Evolutionary conservation across 2,888 invertebrate genomes (phyloP).

Genomic region (Meiosimyza platycephala): DNA sequence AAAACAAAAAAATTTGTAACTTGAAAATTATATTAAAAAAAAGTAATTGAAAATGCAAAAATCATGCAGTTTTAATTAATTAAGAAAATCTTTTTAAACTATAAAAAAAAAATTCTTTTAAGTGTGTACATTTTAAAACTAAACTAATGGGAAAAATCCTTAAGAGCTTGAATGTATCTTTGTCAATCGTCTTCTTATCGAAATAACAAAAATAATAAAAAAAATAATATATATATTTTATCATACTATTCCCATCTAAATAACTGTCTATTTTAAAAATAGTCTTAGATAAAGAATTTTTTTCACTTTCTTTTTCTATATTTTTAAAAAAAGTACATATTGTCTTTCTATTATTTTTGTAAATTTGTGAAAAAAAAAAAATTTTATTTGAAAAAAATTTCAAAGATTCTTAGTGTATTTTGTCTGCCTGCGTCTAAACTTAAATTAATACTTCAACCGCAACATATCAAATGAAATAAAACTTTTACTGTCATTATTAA

Average conservation of each 20-base stretch:
- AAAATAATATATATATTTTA: constrained; percentile 29
- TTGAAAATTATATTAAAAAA: constrained; percentile 7
- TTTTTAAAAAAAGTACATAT: background rate
- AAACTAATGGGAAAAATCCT: constrained; percentile 1
- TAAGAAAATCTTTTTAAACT: background rate
- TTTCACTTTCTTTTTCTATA: background rate
- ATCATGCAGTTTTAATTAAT: background rate
- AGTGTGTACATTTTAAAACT: constrained; percentile 12
- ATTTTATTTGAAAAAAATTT: too few relatives aligned
- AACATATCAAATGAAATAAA: constrained; percentile 32
- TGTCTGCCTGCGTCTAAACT: background rate
- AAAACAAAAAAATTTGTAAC: background rate
- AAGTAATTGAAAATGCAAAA: background rate
- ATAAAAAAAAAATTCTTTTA: background rate
- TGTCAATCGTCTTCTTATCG: constrained; percentile 24
- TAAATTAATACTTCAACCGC: constrained; percentile 22
- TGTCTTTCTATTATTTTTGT: background rate
- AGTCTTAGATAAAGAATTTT: constrained; percentile 36
- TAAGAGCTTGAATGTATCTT: constrained; percentile 33
- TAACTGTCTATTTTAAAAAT: constrained; percentile 13
- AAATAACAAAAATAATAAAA: background rate
- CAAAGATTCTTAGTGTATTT: background rate
- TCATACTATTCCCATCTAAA: constrained; percentile 35
- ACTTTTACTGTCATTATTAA: too few relatives aligned
- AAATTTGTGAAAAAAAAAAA: background rate